A percentile compares a stretch with the other conserved stretches of the same genome.
phyloP scores from a whole-genome alignment of 2,888 invertebrate genomes.

The Polydrusus cervinus region DNA sequence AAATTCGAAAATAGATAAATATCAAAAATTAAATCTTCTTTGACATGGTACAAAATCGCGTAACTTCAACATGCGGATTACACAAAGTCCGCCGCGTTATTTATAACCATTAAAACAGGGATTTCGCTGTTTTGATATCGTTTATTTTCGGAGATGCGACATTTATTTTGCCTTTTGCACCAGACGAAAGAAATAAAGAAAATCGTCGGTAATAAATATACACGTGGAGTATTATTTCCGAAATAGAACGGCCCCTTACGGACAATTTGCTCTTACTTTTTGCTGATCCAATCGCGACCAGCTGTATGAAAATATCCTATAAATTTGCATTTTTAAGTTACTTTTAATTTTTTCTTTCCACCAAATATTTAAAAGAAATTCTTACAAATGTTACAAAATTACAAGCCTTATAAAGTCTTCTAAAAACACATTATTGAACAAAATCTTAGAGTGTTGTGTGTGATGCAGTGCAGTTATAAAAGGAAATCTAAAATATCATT shows the following conservation, averaged over 20 bases:
- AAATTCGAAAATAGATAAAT: constrained; percentile 38
- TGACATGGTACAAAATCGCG: constrained; percentile 46
- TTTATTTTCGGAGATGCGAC: constrained; percentile 55
- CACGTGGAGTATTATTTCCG: constrained; percentile 26
- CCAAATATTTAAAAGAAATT: too few species aligned
- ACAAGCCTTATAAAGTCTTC: too few species aligned
- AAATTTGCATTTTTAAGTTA: background rate
- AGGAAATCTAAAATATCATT: too few species aligned
- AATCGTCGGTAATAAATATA: constrained; percentile 52
- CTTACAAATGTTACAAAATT: too few species aligned
- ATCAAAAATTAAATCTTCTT: constrained; percentile 43
- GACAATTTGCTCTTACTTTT: constrained; percentile 24
- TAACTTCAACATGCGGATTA: constrained; percentile 50
- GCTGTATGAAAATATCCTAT: background rate
- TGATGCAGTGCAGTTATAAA: too few species aligned
- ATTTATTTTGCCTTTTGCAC: constrained; percentile 51
- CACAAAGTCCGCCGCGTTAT: constrained; percentile 53
- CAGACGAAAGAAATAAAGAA: constrained; percentile 55
- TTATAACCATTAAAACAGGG: constrained; percentile 56
- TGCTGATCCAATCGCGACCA: background rate
- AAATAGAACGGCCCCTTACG: constrained; percentile 35
- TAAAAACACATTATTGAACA: too few species aligned
- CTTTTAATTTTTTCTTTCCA: too few species aligned
- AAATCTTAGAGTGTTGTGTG: too few species aligned
- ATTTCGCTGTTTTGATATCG: constrained; percentile 56